Evolutionary conservation across 1,140 invertebrate species (phyloP).

Genomic region (Pseudobourletiella spinata): DNA sequence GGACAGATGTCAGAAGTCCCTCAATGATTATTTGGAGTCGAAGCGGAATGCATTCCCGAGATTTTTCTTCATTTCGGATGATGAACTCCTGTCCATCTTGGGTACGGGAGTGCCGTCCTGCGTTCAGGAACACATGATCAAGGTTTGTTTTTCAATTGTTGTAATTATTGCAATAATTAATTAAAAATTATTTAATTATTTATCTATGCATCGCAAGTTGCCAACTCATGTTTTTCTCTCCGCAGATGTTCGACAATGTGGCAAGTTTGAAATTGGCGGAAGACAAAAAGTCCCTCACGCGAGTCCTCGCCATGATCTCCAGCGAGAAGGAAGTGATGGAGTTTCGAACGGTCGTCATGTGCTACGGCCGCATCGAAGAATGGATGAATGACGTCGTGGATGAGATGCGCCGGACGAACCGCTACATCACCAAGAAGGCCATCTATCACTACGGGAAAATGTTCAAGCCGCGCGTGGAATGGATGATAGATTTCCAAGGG

Average conservation of each 20-base stretch:
- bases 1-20: conserved; percentile 80
- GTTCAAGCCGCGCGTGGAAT: conserved; percentile 57
- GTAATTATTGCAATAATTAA: conserved; percentile 12
- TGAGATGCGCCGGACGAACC: conserved; percentile 75
- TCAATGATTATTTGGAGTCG: conserved; percentile 78
- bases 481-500: conserved; percentile 80
- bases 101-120: conserved; percentile 66
- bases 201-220: background rate
- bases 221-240: background rate
- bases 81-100: conserved; percentile 80
- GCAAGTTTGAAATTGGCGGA: conserved; percentile 56
- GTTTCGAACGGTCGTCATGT: conserved; percentile 52
- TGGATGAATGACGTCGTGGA: conserved; percentile 78
- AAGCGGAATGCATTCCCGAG: conserved; percentile 77
- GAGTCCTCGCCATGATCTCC: conserved; percentile 71
- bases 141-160: conserved; percentile 56
- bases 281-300: conserved; percentile 51
- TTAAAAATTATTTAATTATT: conserved; percentile 5
- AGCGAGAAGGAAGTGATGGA: conserved; percentile 78
- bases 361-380: conserved; percentile 67
- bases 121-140: conserved; percentile 85
- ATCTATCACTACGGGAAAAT: conserved; percentile 73
- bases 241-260: conserved; percentile 82
- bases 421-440: conserved; percentile 76
- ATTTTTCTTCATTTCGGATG: conserved; percentile 88